Conservation (phyloP, 2,888 invertebrate species). For the Epirrita christyi region DNA sequence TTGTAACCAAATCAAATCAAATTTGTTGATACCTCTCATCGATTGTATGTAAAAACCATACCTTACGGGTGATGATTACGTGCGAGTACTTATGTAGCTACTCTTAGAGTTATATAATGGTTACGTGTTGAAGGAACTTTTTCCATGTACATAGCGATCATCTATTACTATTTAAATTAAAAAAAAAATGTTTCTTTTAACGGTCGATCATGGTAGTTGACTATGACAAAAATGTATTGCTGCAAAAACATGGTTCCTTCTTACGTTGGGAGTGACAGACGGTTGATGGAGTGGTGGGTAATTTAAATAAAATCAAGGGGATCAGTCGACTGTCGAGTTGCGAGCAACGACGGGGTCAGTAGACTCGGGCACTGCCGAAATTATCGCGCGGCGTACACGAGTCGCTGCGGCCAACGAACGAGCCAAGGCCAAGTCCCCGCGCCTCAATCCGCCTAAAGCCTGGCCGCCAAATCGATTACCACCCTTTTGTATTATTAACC, state of each 20-base stretch:
- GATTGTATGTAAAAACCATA: constrained; percentile 18
- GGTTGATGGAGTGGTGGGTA: constrained; percentile 56
- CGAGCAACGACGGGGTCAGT: constrained; percentile 81
- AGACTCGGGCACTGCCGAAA: constrained; percentile 79
- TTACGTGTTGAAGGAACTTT: constrained; percentile 1
- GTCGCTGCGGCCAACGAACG: constrained; percentile 75
- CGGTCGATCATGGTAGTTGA: constrained; percentile 9
- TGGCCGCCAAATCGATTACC: constrained; percentile 42
- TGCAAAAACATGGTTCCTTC: constrained; percentile 18
- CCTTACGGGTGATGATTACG: constrained; percentile 24
- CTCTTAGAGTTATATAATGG: constrained; percentile 1
- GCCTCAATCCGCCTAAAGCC: constrained; percentile 37
- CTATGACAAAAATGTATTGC: constrained; percentile 10
- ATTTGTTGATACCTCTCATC: constrained; percentile 3
- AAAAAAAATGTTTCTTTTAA: constrained; percentile 1
- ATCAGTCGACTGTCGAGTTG: constrained; percentile 80
- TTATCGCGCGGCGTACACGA: constrained; percentile 78
- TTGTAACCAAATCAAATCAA: too few relatives aligned
- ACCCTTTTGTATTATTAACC: constrained; percentile 31
- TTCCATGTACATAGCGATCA: not conserved
- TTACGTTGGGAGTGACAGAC: constrained; percentile 44
- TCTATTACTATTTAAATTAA: not conserved
- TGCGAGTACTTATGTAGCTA: constrained; percentile 3
- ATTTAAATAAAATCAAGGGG: constrained; percentile 83
- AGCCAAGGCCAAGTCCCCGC: constrained; percentile 71